phyloP scores from a whole-genome alignment of 2,113 vertebrate genomes.

The Anser brachyrhynchus region DNA sequence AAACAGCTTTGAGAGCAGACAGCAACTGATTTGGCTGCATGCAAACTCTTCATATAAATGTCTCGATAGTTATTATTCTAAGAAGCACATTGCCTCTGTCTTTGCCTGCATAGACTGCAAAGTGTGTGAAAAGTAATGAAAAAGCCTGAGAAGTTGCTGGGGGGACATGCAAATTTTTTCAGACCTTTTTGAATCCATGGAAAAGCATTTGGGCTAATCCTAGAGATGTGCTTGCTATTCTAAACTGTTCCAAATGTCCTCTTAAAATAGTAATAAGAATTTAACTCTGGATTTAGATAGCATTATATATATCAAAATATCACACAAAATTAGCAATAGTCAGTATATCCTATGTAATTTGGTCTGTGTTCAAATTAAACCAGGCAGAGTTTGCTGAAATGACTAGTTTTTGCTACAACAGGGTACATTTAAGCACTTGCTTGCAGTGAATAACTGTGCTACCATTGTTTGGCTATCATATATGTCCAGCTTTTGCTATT shows the following conservation, averaged over 20 bases:
- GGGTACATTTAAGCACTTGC: not conserved
- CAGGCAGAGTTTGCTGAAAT: not conserved
- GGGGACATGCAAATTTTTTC: not conserved
- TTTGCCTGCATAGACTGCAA: not conserved
- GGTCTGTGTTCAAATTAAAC: not conserved
- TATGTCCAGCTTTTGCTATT: not conserved
- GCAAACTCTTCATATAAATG: not conserved
- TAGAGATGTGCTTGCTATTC: slow-evolving; percentile 1
- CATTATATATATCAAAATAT: not conserved
- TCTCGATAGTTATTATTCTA: slow-evolving; percentile 39
- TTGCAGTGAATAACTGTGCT: not conserved
- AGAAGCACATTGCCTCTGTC: not conserved
- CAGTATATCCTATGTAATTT: not conserved
- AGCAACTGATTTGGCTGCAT: slow-evolving; percentile 13
- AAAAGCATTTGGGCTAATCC: slow-evolving; percentile 4
- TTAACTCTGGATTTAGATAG: not conserved
- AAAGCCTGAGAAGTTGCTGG: not conserved
- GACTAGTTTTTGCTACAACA: not conserved
- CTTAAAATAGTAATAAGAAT: not conserved
- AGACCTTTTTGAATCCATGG: not conserved
- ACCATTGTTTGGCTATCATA: not conserved
- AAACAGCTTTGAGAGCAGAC: slow-evolving; percentile 34
- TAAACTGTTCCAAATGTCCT: not conserved
- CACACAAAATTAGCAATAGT: not conserved
- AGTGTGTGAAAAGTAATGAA: not conserved